A percentile compares a stretch with the other conserved stretches of the same genome.
phyloP scores from a whole-genome alignment of 2,113 vertebrate species.

The Nesogale talazaci region DNA sequence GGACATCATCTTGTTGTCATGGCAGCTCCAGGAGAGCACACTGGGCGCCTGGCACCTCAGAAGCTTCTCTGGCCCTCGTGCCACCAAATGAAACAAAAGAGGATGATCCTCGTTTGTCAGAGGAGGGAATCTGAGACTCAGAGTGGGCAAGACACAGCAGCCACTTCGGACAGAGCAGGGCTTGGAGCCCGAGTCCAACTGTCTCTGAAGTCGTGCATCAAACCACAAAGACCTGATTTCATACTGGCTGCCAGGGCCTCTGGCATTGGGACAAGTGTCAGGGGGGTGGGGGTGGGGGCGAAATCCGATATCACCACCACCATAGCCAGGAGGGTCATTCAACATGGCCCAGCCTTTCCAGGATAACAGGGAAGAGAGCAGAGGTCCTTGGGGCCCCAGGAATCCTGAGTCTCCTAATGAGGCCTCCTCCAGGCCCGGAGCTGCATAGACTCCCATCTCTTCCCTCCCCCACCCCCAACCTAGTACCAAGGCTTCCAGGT shows the following conservation, averaged over 20 bases:
- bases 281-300: too few species aligned
- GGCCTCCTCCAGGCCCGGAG: not conserved
- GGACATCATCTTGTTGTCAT: not conserved
- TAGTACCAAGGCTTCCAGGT: constrained; percentile 75
- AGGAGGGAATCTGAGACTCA: not conserved
- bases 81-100: not conserved
- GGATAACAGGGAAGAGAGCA: not conserved
- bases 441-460: not conserved
- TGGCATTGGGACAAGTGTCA: not conserved
- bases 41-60: not conserved
- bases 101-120: not conserved
- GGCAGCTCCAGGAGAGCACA: not conserved
- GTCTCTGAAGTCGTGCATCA: not conserved
- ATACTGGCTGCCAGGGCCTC: not conserved
- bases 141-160: not conserved
- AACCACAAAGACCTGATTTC: not conserved
- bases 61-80: not conserved
- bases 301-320: not conserved
- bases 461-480: not conserved
- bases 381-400: not conserved
- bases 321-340: not conserved
- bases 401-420: not conserved
- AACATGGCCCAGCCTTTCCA: fast-evolving
- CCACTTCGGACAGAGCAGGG: not conserved
- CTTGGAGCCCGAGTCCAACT: not conserved